Evolutionary conservation across 2,797 vertebrate genomes (phyloP), one percentile per base, ranked within the genome.

Genomic region (Parotocinclus haroldoi): DNA sequence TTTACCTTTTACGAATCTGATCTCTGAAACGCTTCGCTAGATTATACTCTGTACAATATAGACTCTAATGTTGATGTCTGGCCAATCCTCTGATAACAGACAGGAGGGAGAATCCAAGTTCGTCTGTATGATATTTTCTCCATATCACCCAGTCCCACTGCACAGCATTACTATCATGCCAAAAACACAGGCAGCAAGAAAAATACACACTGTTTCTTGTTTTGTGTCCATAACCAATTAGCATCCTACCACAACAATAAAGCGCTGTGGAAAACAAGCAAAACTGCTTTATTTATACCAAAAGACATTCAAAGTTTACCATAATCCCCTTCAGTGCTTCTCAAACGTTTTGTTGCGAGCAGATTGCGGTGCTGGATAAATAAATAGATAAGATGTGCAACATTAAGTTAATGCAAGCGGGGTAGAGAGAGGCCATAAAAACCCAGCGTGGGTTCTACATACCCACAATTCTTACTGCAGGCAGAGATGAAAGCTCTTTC

Each of bases 341-440:
- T 71, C 17, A 18, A 66, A 46, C 50, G 58, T 66, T 71, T 58
- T 50, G 45, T 64, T 27, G 62, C 58, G 50, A 66, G 67, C 70
- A 66, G 67, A 59, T 67, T 70, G 64, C 64, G 46, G 71, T 45
- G 7, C 59, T 44, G 58, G 71, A 69, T 70, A 71, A 71, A 69
- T 76, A 75, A 78, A 80, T 69, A 74, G 72, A 76, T 75, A 71
- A 76, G 76, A 76, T 66, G 70, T 71, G 68, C 71, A 64, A 75
- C 58, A 71, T 73, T 78, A 74, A 76, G 69, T 69, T 67, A 73
- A 70, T 56, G 68, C 63, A 39, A 36, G 9, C 61, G 71, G 63
- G 50, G 38, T 67, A 72, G 63, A 68, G 60, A 78, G 71, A 72
- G 70, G 51, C 72, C 51, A 65, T 63, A 65, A 72, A 74, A 64